These are phyloP conservation scores for Balearica regulorum DNA, from an alignment of 2,797 vertebrate species.

Conservation along the genomic window DNA sequence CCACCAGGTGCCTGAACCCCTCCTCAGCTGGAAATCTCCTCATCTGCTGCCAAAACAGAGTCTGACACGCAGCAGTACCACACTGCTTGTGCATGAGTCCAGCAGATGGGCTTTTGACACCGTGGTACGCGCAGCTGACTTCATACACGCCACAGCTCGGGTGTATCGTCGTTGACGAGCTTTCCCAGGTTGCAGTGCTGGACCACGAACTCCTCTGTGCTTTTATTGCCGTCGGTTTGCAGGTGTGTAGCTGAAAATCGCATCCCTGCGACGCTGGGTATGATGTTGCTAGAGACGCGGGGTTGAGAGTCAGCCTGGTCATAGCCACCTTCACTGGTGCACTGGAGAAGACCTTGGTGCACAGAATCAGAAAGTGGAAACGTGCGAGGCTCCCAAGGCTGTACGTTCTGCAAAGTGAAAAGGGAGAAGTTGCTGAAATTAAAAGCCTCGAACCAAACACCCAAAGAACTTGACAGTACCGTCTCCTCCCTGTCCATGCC, in stretches of 20 bases:
- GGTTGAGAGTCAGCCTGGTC: not conserved
- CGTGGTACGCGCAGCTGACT: not conserved
- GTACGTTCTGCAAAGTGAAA: not conserved
- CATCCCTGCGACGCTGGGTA: not conserved
- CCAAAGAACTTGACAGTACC: not conserved
- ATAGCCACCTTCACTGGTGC: not conserved
- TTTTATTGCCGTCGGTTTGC: not conserved
- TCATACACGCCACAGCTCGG: not conserved
- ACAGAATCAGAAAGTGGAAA: constrained; percentile 66
- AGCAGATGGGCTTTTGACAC: not conserved
- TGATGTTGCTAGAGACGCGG: not conserved
- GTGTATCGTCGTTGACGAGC: not conserved
- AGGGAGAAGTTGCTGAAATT: not conserved
- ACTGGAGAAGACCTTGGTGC: constrained; percentile 38
- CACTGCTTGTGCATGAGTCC: not conserved
- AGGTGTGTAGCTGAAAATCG: not conserved
- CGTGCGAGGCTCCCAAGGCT: constrained; percentile 60
- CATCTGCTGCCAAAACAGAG: not conserved
- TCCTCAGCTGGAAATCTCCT: not conserved
- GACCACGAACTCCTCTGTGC: not conserved
- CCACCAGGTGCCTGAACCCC: not conserved
- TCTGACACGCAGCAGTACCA: not conserved
- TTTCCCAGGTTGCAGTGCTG: not conserved
- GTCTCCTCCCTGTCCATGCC: no score
- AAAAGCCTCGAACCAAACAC: not conserved